These are phyloP conservation scores for Drosophila mercatorum DNA, from an alignment of 2,888 invertebrate species.

Conservation along the genomic window DNA sequence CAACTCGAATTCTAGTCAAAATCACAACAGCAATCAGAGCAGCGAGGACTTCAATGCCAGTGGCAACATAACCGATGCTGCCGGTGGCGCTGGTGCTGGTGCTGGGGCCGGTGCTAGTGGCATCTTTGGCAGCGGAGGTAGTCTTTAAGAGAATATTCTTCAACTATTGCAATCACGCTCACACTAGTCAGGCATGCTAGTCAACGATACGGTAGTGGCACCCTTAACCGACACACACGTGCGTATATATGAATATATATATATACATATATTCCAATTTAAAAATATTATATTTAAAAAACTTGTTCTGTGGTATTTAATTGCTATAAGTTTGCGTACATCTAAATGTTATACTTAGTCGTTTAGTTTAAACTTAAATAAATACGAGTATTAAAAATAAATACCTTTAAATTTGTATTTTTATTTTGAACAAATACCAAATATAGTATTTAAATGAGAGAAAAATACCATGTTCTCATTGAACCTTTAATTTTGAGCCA, in stretches of 20 bases:
- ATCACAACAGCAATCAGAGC: conserved; percentile 65
- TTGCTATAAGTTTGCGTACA: conserved; percentile 78
- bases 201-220: conserved; percentile 53
- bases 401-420: background rate
- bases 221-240: conserved; percentile 19
- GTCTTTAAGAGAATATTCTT: conserved; percentile 36
- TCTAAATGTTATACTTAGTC: conserved; percentile 76
- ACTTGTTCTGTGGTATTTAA: conserved; percentile 79
- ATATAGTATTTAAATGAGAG: background rate
- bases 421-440: background rate
- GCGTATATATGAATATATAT: conserved; percentile 36
- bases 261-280: conserved; percentile 58
- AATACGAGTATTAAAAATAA: conserved; percentile 53
- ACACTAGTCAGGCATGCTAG: conserved; percentile 70
- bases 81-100: background rate
- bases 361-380: conserved; percentile 72
- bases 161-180: conserved; percentile 19
- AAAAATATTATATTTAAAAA: conserved; percentile 66
- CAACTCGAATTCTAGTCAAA: conserved; percentile 55
- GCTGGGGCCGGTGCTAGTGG: conserved; percentile 33
- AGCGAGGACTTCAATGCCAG: conserved; percentile 70
- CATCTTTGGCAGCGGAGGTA: conserved; percentile 54
- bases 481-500: conserved; percentile 22
- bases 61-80: conserved; percentile 46
- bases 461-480: conserved; percentile 11